A percentile compares a stretch with the other conserved stretches of the same genome.
phyloP scores from a whole-genome alignment of 1,140 invertebrate species.

The Hylyphantes graminicola region DNA sequence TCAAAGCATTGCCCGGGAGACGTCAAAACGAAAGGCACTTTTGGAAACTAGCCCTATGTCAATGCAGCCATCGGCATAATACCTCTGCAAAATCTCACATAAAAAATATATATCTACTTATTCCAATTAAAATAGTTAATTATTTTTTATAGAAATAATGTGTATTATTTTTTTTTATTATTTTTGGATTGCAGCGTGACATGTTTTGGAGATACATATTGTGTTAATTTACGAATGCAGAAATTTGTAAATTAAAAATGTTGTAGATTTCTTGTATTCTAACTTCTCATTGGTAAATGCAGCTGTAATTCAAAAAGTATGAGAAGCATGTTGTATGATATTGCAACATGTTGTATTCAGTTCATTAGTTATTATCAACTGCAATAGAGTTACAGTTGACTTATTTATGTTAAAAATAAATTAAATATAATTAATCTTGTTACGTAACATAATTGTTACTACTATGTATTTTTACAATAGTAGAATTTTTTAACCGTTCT shows the following conservation, averaged over 20 bases:
- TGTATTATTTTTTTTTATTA: not conserved
- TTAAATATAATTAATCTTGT: too few species aligned
- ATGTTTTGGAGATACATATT: too few species aligned
- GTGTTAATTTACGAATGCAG: too few species aligned
- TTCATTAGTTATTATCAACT: too few species aligned
- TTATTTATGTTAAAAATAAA: too few species aligned
- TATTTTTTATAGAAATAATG: not conserved
- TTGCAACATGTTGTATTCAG: too few species aligned
- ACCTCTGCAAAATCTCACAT: not conserved
- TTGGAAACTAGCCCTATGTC: slow-evolving; percentile 71
- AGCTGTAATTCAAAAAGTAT: not conserved
- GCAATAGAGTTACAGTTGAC: too few species aligned
- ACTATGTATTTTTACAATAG: too few species aligned
- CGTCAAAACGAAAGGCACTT: slow-evolving; percentile 77
- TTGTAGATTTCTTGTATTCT: not conserved
- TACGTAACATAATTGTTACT: too few species aligned
- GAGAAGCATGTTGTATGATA: too few species aligned
- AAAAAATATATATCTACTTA: slow-evolving; percentile 4
- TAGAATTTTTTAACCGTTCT: too few species aligned
- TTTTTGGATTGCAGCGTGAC: too few species aligned
- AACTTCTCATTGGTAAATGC: not conserved
- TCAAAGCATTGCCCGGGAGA: slow-evolving; percentile 82
- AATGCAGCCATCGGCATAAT: not conserved
- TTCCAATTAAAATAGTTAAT: slow-evolving; percentile 5
- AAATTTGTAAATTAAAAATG: not conserved